These are phyloP conservation scores for Druon quercuslanigerum DNA, from an alignment of 1,140 invertebrate species.

Conservation along the genomic window DNA sequence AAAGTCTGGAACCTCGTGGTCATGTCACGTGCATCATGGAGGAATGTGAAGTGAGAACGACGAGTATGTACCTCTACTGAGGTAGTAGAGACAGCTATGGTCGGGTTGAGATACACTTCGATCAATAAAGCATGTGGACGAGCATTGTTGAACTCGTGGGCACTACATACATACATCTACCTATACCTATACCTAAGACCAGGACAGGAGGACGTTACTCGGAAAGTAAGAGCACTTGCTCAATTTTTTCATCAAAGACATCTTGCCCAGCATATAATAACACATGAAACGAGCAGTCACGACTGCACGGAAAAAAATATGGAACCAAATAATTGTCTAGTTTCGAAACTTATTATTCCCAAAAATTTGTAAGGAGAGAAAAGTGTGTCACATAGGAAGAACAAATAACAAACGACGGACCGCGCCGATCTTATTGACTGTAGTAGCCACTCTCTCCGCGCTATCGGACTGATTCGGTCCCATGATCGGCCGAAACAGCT, in stretches of 20 bases:
- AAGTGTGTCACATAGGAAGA: too few relatives aligned
- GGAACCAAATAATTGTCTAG: too few relatives aligned
- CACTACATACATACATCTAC: neutral
- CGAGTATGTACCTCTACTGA: too few relatives aligned
- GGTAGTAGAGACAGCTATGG: neutral
- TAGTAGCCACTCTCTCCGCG: too few relatives aligned
- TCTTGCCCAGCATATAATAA: neutral
- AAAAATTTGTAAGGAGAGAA: too few relatives aligned
- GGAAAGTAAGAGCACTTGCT: neutral
- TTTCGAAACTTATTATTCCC: too few relatives aligned
- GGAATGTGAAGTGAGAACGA: neutral
- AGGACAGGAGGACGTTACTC: neutral
- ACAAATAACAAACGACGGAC: too few relatives aligned
- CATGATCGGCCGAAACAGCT: too few relatives aligned
- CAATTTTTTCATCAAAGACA: conserved; percentile 12
- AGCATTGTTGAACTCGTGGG: conserved; percentile 40
- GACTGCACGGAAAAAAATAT: too few relatives aligned
- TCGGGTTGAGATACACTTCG: conserved; percentile 37
- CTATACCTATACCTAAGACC: neutral
- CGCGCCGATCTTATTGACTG: too few relatives aligned
- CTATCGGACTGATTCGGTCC: too few relatives aligned
- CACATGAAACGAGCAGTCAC: neutral
- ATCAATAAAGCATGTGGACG: conserved; percentile 41
- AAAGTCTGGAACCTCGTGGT: conserved; percentile 8
- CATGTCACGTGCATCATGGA: neutral